phyloP scores from a whole-genome alignment of 2,888 invertebrate genomes.

The Epirrhoe tristata region DNA sequence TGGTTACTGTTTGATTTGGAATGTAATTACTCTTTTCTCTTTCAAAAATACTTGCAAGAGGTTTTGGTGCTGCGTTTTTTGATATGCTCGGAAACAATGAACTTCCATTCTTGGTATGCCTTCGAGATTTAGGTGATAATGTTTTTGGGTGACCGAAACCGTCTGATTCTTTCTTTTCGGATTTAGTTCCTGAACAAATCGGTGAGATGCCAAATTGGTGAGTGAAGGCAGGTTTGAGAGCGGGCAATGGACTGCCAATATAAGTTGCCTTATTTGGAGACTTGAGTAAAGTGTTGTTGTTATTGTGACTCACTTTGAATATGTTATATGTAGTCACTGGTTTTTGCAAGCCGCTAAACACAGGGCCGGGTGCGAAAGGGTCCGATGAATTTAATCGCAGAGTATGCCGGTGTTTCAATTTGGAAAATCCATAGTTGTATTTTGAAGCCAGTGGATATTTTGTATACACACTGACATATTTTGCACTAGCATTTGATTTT shows the following conservation, averaged over 20 bases:
- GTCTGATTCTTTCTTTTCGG: slow-evolving; percentile 65
- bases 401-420: slow-evolving; percentile 69
- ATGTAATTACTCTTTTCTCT: slow-evolving; percentile 77
- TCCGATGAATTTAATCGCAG: slow-evolving; percentile 72
- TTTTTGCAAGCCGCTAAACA: slow-evolving; percentile 78
- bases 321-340: slow-evolving; percentile 77
- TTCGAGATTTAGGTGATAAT: slow-evolving; percentile 71
- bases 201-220: slow-evolving; percentile 81
- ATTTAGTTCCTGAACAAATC: slow-evolving; percentile 64
- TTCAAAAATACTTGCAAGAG: slow-evolving; percentile 73
- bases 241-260: slow-evolving; percentile 67
- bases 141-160: slow-evolving; percentile 61
- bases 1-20: slow-evolving; percentile 74
- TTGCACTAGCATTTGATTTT: slow-evolving; percentile 73
- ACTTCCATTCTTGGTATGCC: slow-evolving; percentile 61
- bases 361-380: slow-evolving; percentile 82
- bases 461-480: slow-evolving; percentile 77
- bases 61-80: slow-evolving; percentile 67
- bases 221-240: slow-evolving; percentile 73
- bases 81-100: slow-evolving; percentile 54
- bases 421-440: slow-evolving; percentile 73
- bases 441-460: slow-evolving; percentile 75
- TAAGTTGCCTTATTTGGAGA: slow-evolving; percentile 68
- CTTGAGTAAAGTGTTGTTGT: slow-evolving; percentile 75
- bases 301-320: slow-evolving; percentile 78